Percentiles rank a stretch among this genome's conserved stretches.
These are phyloP conservation scores for Leptodactylus fallax DNA, from an alignment of 2,797 vertebrate species.

Conservation along the genomic window DNA sequence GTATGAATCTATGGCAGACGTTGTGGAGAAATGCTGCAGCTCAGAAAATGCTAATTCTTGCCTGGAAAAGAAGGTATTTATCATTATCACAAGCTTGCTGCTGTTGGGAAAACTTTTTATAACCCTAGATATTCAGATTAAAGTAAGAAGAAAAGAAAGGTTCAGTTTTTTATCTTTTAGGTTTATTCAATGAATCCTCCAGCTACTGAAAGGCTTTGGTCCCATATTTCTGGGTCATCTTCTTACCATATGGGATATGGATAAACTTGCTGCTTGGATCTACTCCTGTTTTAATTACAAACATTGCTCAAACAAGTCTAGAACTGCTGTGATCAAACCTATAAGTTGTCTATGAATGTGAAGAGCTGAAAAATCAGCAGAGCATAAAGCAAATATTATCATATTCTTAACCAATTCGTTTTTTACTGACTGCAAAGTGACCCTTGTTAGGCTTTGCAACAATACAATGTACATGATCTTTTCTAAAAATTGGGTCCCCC, in stretches of 20 bases:
- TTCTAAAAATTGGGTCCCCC: too few species aligned
- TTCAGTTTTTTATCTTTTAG: neutral
- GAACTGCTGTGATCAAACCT: too few species aligned
- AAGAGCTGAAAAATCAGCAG: too few species aligned
- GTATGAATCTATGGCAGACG: constrained; percentile 50
- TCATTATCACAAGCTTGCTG: neutral
- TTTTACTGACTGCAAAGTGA: too few species aligned
- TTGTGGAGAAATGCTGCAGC: constrained; percentile 70
- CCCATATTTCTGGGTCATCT: neutral
- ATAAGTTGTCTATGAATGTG: too few species aligned
- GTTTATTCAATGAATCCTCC: neutral
- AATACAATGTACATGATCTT: too few species aligned
- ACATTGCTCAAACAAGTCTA: too few species aligned
- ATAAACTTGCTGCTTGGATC: neutral
- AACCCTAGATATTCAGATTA: neutral
- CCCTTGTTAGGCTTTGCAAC: too few species aligned
- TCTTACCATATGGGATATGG: neutral
- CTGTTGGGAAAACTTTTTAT: neutral
- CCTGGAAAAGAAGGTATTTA: constrained; percentile 70
- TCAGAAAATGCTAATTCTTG: constrained; percentile 67
- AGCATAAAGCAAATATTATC: too few species aligned
- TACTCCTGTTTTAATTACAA: neutral
- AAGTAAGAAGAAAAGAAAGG: neutral
- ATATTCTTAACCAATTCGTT: too few species aligned
- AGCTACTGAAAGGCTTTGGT: neutral